A percentile compares a stretch with the other conserved stretches of the same genome.
Conservation (phyloP, 2,888 invertebrate species). For the Cartodere bifasciata region DNA sequence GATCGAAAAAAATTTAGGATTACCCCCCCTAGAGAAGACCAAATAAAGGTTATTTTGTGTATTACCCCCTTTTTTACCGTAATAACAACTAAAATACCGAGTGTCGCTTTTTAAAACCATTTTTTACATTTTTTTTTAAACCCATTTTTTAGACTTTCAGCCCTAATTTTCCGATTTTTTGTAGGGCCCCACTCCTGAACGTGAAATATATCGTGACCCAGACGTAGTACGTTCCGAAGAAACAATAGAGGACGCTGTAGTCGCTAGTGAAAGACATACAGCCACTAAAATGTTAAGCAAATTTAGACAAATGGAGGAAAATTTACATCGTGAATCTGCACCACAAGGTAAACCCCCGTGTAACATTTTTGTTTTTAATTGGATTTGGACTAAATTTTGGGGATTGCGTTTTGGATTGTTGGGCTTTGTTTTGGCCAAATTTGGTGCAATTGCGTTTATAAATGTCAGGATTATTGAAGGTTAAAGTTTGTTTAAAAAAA, state of each 20-base stretch:
- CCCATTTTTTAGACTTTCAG: constrained; percentile 1
- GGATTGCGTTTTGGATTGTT: too few relatives aligned
- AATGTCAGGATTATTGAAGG: too few relatives aligned
- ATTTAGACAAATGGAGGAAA: constrained; percentile 80
- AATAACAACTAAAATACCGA: too few relatives aligned
- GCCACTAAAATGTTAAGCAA: constrained; percentile 78
- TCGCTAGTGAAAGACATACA: constrained; percentile 51
- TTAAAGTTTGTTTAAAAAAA: too few relatives aligned
- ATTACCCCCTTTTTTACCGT: too few relatives aligned
- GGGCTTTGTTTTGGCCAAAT: too few relatives aligned
- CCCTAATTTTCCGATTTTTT: too few relatives aligned
- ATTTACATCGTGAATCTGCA: constrained; percentile 40
- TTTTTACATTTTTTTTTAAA: too few relatives aligned
- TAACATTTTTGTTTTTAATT: too few relatives aligned
- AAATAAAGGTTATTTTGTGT: constrained; percentile 43
- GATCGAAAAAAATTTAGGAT: constrained; percentile 68
- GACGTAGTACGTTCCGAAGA: constrained; percentile 54
- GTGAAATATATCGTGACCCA: constrained; percentile 61
- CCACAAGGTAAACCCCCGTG: constrained; percentile 27
- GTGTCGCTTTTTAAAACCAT: too few relatives aligned
- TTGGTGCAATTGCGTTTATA: too few relatives aligned
- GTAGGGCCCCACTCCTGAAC: constrained; percentile 54
- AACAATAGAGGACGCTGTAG: constrained; percentile 38
- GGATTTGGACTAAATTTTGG: too few relatives aligned
- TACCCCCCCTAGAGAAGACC: constrained; percentile 76